These are phyloP conservation scores for Hemicentrotus pulcherrimus DNA, from an alignment of 35 echinoderm and acorn worm species.

Conservation along the genomic window DNA sequence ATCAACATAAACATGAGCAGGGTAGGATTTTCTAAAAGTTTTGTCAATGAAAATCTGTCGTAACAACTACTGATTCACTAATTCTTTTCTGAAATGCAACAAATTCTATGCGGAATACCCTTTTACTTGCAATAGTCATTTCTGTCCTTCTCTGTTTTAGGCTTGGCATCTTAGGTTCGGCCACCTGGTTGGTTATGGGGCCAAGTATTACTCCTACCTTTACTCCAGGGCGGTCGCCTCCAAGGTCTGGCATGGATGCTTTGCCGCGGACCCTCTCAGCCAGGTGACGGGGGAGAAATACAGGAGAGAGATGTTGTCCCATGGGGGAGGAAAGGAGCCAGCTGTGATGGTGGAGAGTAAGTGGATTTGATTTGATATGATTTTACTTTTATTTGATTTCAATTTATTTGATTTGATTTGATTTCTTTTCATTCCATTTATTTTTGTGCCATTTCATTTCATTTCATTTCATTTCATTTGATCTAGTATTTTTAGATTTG, in stretches of 20 bases:
- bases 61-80: too few species aligned
- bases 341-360: conserved; percentile 82
- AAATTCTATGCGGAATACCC: too few species aligned
- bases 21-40: too few species aligned
- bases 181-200: conserved; percentile 90
- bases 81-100: too few species aligned
- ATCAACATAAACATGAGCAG: too few species aligned
- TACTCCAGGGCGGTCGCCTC: conserved; percentile 85
- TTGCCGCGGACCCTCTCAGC: conserved; percentile 73
- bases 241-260: conserved; percentile 85
- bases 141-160: conserved; percentile 43
- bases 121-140: background rate
- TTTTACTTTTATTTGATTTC: too few species aligned
- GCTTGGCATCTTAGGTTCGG: conserved; percentile 97
- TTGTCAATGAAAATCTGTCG: too few species aligned
- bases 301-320: conserved; percentile 81
- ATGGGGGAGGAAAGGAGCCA: conserved; percentile 88
- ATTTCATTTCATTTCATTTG: too few species aligned
- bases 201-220: conserved; percentile 98
- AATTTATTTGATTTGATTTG: too few species aligned
- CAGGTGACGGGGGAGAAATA: conserved; percentile 80
- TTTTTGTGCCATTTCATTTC: too few species aligned
- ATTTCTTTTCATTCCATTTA: too few species aligned
- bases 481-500: too few species aligned
- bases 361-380: background rate